These are phyloP conservation scores for Euplexia lucipara DNA, from an alignment of 2,888 invertebrate species.

Conservation along the genomic window DNA sequence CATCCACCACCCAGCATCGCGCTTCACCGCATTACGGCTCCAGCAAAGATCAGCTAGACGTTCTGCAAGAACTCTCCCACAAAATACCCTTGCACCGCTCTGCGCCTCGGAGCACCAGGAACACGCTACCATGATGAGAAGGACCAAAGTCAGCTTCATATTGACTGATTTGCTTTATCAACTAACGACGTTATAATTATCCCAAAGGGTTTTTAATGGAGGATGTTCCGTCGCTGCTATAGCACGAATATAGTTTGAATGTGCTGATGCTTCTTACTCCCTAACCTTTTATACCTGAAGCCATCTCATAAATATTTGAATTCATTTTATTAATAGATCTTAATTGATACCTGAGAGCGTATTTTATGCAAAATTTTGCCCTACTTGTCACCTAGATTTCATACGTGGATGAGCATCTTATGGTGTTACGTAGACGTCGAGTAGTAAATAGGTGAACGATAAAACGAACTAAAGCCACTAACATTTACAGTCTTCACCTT, in stretches of 20 bases:
- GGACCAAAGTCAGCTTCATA: conserved; percentile 37
- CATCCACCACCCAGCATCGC: conserved; percentile 44
- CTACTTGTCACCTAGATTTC: conserved; percentile 38
- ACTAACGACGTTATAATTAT: background rate
- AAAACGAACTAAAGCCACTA: background rate
- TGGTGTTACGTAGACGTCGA: background rate
- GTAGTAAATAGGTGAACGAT: background rate
- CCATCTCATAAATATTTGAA: conserved; percentile 41
- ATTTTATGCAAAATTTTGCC: conserved; percentile 32
- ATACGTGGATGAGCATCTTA: conserved; percentile 17
- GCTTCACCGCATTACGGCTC: conserved; percentile 26
- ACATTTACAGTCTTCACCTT: too few species aligned
- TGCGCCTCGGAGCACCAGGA: conserved; percentile 30
- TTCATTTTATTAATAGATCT: conserved; percentile 5
- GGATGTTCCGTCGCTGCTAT: background rate
- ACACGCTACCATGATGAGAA: conserved; percentile 19
- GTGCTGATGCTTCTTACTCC: conserved; percentile 12
- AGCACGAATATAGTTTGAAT: conserved; percentile 20
- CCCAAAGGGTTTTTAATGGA: background rate
- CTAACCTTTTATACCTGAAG: conserved; percentile 34
- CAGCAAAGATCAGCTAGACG: conserved; percentile 22
- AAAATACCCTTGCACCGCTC: conserved; percentile 21
- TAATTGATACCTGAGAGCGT: conserved; percentile 15
- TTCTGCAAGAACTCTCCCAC: conserved; percentile 33
- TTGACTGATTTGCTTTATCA: conserved; percentile 1